Evolutionary conservation across 2,888 invertebrate species (phyloP).

Genomic region (Quadriops clusia): DNA sequence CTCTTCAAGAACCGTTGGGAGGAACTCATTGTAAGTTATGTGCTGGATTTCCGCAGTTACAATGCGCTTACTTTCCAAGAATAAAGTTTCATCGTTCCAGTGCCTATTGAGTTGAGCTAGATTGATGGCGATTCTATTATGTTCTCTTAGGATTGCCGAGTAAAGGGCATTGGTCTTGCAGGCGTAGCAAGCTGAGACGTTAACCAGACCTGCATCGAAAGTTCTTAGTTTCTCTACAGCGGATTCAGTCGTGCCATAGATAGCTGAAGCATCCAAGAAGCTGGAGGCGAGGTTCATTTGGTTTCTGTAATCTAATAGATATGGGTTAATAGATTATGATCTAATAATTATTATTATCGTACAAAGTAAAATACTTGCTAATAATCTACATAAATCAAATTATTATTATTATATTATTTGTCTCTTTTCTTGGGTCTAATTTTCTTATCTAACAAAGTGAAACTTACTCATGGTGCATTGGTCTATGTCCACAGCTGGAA

Average conservation of each 20-base stretch:
- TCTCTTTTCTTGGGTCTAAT: no score
- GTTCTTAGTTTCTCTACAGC: conserved; percentile 57
- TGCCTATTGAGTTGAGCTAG: conserved; percentile 59
- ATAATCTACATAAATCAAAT: no score
- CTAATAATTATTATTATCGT: no score
- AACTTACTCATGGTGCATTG: conserved; percentile 32
- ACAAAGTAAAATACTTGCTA: no score
- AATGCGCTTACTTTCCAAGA: conserved; percentile 62
- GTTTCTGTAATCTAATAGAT: conserved; percentile 50
- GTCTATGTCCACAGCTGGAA: conserved; percentile 52
- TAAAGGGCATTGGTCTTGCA: conserved; percentile 61
- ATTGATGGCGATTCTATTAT: conserved; percentile 65
- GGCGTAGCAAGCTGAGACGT: conserved; percentile 51
- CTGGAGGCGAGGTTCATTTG: conserved; percentile 79
- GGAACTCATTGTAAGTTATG: conserved; percentile 72
- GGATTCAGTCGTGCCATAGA: conserved; percentile 69
- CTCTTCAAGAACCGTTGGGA: conserved; percentile 66
- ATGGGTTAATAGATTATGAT: no score
- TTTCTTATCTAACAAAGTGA: conserved; percentile 3
- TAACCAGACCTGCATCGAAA: conserved; percentile 59
- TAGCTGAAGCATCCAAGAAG: conserved; percentile 70
- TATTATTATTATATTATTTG: no score
- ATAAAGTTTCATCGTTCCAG: conserved; percentile 69
- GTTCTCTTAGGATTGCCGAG: conserved; percentile 59
- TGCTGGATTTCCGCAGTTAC: conserved; percentile 72